Base-by-base conservation (phyloP, 2,113 vertebrate genomes). In the Ophthalmolycus amberensis region DNA sequence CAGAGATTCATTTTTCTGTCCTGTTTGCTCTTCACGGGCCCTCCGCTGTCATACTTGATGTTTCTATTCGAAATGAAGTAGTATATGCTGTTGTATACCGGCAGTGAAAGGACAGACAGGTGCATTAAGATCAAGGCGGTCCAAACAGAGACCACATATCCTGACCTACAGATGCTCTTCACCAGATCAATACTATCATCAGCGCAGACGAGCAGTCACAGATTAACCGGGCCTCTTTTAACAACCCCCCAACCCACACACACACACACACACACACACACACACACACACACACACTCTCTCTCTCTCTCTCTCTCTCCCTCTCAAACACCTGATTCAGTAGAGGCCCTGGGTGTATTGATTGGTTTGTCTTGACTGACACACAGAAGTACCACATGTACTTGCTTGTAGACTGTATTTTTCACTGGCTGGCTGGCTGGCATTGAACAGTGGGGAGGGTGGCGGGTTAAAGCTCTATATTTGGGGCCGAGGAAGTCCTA, bases 101-200 rank as follows among this genome's bases (percentile, higher is more conserved):
- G 38, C 77, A 68, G 70, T n/a, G 27, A 85, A 86, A 81, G 79
- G 77, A 86, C 72, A 71, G 58, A 48, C 72, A 71, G 69, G 69
- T 87, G 82, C 75, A 87, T 91, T 85, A 82, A 62, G 69, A 89
- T 80, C 75, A 77, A 80, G 85, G 75, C 54, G 11, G 38, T 56
- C 59, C 77, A 82, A 87, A 88, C 83, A 85, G 86, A 91, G 91
- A 90, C 90, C 88, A 89, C 85, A 88, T 48, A 89, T 89, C 88
- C 87, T 89, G 89, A 94, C 93, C 93, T 94, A 94, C 90, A 90
- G 20, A 89, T 90, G 91, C 91, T 93, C 92, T 92, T 91, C 89
- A 88, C 67, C 86, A 90, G 90, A 94, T 94, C 93, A 91, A 95
- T 95, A 94, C 87, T 89, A 90, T 90, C 93, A 93, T 93, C 91